These are phyloP conservation scores for Peromyscus nudipes DNA, from an alignment of 2,797 vertebrate genomes.

Conservation along the genomic window DNA sequence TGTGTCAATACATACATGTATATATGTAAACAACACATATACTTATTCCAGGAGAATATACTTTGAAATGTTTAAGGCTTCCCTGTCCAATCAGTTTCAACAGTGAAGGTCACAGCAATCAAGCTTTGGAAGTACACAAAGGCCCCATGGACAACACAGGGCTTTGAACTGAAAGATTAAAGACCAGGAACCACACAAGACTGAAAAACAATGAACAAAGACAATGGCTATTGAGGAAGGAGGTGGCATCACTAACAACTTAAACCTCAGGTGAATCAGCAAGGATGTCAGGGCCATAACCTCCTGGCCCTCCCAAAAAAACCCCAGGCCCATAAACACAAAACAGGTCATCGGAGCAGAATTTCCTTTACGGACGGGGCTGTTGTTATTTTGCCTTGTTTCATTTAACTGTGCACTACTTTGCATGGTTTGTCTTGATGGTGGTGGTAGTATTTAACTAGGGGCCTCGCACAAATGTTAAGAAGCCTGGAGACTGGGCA, in stretches of 20 bases:
- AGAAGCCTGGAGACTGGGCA: slow-evolving; percentile 30
- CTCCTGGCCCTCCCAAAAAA: too few species aligned
- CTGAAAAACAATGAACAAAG: slow-evolving; percentile 27
- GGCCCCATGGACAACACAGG: slow-evolving; percentile 59
- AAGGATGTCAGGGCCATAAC: not conserved
- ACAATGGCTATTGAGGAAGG: not conserved
- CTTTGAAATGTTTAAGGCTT: slow-evolving; percentile 62
- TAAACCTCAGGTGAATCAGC: not conserved
- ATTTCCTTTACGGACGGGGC: not conserved
- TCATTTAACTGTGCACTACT: slow-evolving; percentile 46
- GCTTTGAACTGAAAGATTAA: slow-evolving; percentile 68
- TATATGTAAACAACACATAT: slow-evolving; percentile 68
- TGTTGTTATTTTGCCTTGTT: slow-evolving; percentile 25
- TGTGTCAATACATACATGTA: slow-evolving; percentile 66
- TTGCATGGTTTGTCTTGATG: not conserved
- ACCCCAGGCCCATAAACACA: not conserved
- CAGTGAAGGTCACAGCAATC: slow-evolving; percentile 68
- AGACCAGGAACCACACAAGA: slow-evolving; percentile 15
- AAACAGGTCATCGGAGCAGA: not conserved
- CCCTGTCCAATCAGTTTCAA: slow-evolving; percentile 74
- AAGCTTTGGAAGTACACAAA: slow-evolving; percentile 73
- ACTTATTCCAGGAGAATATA: slow-evolving; percentile 59
- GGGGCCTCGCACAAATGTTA: not conserved
- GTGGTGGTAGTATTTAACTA: not conserved
- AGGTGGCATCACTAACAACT: not conserved